Percentiles rank a stretch among this genome's conserved stretches.
Evolutionary conservation across 2,797 vertebrate species (phyloP).

Genomic region (Acanthurus lineatus): DNA sequence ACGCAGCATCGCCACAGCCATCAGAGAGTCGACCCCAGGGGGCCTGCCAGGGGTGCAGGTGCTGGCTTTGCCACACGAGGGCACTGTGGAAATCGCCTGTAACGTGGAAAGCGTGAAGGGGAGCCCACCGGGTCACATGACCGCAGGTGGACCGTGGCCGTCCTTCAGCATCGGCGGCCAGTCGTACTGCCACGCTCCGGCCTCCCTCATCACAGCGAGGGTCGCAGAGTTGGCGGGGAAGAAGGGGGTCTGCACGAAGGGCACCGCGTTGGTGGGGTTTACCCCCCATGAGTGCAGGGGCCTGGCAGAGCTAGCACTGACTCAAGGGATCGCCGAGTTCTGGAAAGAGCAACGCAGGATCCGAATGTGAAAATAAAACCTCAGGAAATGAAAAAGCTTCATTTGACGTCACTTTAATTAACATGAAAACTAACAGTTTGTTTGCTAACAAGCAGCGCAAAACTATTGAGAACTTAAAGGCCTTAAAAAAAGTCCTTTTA

Average conservation of each 20-base stretch:
- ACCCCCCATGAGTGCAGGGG: constrained; percentile 81
- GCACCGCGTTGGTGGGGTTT: constrained; percentile 83
- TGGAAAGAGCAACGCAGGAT: constrained; percentile 80
- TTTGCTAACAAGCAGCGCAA: neutral
- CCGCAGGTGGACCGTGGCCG: constrained; percentile 50
- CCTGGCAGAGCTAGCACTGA: constrained; percentile 81
- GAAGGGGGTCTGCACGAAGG: constrained; percentile 70
- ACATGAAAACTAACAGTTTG: neutral
- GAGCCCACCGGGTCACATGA: neutral
- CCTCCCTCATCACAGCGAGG: constrained; percentile 75
- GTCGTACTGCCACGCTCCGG: constrained; percentile 78
- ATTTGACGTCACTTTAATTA: neutral
- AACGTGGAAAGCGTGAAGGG: constrained; percentile 84
- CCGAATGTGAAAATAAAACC: constrained; percentile 76
- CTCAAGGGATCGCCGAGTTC: constrained; percentile 80
- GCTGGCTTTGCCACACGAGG: constrained; percentile 82
- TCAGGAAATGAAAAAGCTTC: neutral
- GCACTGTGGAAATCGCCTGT: constrained; percentile 85
- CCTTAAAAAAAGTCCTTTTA: too few relatives aligned
- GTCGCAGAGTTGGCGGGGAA: constrained; percentile 79
- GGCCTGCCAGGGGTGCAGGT: constrained; percentile 86
- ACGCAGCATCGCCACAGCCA: constrained; percentile 73
- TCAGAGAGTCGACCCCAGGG: constrained; percentile 75
- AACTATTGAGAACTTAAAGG: too few relatives aligned
- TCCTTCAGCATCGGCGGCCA: constrained; percentile 72